Base-by-base conservation (phyloP, 2,888 invertebrate species). In the Folsomia manolachei region DNA sequence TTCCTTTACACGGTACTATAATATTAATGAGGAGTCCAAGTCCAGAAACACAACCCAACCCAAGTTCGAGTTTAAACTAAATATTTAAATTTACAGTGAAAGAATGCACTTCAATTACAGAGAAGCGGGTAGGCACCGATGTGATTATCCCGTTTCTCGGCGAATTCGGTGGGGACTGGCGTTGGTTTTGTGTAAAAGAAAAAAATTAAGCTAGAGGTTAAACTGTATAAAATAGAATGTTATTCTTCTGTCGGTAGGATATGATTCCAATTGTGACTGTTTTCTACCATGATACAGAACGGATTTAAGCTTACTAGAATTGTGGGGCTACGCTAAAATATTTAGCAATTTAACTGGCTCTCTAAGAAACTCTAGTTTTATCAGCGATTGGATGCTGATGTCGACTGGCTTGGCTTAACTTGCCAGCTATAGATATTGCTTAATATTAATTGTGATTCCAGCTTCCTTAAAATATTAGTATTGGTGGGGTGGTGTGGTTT, bases 301-400 rank as follows among this genome's bases (percentile, higher is more conserved):
- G n/a, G n/a, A n/a, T n/a, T n/a, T n/a, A n/a, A n/a, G n/a, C n/a
- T n/a, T n/a, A n/a, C 14, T 39, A 39, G 39, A 39, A 39, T 39
- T 4, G 39, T 39, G 39, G 14, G 39, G 39, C 39, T 39, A 39
- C 56, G 19, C 56, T 56, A n/a, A 56, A 56, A 56, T 56, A 56
- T 56, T 56, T 56, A 56, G 56, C 56, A 56, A 56, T 56, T 56
- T 56, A 56, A 19, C 56, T 19, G 56, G 56, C n/a, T 51, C 14
- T 39, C 39, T 39, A 4, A 39, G 39, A 4, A 39, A 14, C 39
- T 9, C 14, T 14, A 39, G 39, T 14, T 14, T 14, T 39, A 9
- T 39, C 14, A 39, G n/a, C n/a, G n/a, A n/a, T n/a, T n/a, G n/a
- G n/a, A n/a, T n/a, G n/a, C n/a, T n/a, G n/a, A n/a, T n/a, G n/a